Conservation (phyloP, 2,888 invertebrate species). For the Lochmaea capreae region DNA sequence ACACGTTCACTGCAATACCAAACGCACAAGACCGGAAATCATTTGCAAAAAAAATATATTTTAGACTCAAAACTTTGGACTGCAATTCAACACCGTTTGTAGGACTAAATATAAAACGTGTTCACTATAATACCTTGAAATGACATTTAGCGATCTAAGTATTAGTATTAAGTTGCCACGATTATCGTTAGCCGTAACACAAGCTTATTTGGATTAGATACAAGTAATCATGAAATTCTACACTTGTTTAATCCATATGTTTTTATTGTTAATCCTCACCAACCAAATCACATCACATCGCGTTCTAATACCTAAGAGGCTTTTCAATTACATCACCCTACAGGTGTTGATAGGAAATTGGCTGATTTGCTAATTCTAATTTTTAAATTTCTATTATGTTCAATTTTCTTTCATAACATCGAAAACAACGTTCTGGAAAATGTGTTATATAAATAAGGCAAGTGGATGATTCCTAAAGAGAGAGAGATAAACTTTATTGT, state of each 20-base stretch:
- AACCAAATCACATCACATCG: slow-evolving; percentile 3
- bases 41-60: too few relatives aligned
- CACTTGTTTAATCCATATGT: slow-evolving; percentile 7
- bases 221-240: slow-evolving; percentile 15
- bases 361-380: not conserved
- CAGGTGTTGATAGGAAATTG: slow-evolving; percentile 6
- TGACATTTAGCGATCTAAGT: slow-evolving; percentile 2
- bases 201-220: slow-evolving; percentile 11
- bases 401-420: too few relatives aligned
- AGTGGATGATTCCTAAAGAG: too few relatives aligned
- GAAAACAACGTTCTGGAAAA: too few relatives aligned
- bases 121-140: not conserved
- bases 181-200: not conserved
- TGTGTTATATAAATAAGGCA: too few relatives aligned
- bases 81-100: too few relatives aligned
- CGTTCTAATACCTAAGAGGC: not conserved
- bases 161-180: not conserved
- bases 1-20: too few relatives aligned
- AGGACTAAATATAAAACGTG: not conserved
- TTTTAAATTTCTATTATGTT: not conserved
- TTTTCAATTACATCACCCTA: slow-evolving; percentile 8
- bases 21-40: too few relatives aligned
- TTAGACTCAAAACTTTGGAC: too few relatives aligned
- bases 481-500: too few relatives aligned
- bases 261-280: slow-evolving; percentile 9